These are phyloP conservation scores for Neodiprion lecontei DNA, from an alignment of 1,140 invertebrate species.

Conservation along the genomic window DNA sequence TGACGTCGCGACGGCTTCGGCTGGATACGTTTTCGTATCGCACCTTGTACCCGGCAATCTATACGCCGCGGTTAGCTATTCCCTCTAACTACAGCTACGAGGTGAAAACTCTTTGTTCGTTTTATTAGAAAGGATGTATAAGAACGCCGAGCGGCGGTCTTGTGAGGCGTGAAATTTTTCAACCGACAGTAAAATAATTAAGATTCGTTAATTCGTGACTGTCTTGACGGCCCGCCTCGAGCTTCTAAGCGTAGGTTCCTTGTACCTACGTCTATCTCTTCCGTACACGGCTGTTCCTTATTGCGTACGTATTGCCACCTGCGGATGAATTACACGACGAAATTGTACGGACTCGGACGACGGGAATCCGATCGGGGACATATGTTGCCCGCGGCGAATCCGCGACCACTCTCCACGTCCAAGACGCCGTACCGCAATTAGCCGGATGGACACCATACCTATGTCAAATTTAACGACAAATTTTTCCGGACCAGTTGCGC, in stretches of 20 bases:
- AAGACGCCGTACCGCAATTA: not conserved
- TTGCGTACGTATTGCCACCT: too few species aligned
- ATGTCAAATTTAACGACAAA: not conserved
- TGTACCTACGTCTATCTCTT: too few species aligned
- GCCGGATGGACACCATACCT: not conserved
- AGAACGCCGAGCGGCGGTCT: not conserved
- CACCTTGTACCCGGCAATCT: too few species aligned
- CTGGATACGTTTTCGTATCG: too few species aligned
- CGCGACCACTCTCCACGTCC: not conserved
- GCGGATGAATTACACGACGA: too few species aligned
- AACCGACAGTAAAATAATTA: not conserved
- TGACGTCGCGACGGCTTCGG: too few species aligned
- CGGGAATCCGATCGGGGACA: not conserved
- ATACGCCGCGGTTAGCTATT: too few species aligned
- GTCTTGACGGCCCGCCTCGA: not conserved
- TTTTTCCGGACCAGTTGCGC: not conserved
- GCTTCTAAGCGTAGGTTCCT: too few species aligned
- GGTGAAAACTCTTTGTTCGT: too few species aligned
- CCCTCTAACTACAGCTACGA: too few species aligned
- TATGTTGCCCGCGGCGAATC: not conserved
- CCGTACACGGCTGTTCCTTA: too few species aligned
- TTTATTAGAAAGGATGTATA: conserved; percentile 24
- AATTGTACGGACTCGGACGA: too few species aligned
- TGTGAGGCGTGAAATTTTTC: conserved; percentile 2
- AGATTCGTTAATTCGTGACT: conserved; percentile 3